Conservation (phyloP, 2,888 invertebrate species). For the Idaea biselata region DNA sequence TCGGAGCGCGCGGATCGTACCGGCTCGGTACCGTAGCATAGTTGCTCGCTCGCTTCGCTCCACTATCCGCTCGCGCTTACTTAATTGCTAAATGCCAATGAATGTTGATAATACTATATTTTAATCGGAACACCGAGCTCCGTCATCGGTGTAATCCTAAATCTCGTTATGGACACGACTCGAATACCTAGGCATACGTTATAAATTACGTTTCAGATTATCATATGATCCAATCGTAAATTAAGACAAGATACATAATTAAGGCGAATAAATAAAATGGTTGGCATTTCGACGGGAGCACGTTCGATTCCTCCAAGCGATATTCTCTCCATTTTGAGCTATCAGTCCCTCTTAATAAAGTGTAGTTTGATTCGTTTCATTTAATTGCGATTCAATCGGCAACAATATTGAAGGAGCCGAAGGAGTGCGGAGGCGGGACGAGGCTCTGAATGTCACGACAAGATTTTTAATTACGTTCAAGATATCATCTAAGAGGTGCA, state of each 20-base stretch:
- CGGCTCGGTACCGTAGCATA: slow-evolving; percentile 37
- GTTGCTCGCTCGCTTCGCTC: slow-evolving; percentile 46
- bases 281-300: slow-evolving; percentile 80
- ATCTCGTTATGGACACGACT: slow-evolving; percentile 77
- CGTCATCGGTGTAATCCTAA: slow-evolving; percentile 73
- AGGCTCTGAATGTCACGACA: slow-evolving; percentile 79
- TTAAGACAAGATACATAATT: slow-evolving; percentile 82
- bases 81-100: slow-evolving; percentile 76
- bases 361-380: slow-evolving; percentile 76
- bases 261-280: slow-evolving; percentile 81
- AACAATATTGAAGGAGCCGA: slow-evolving; percentile 75
- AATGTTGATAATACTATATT: slow-evolving; percentile 68
- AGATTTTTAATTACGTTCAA: slow-evolving; percentile 79
- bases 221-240: slow-evolving; percentile 81
- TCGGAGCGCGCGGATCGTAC: slow-evolving; percentile 67
- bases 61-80: slow-evolving; percentile 55
- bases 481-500: slow-evolving; percentile 77
- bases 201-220: slow-evolving; percentile 79
- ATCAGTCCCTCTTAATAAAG: slow-evolving; percentile 76
- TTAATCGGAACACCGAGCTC: slow-evolving; percentile 61
- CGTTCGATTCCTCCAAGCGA: slow-evolving; percentile 71
- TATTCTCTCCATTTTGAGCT: slow-evolving; percentile 73
- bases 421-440: slow-evolving; percentile 74
- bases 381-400: slow-evolving; percentile 80
- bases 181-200: slow-evolving; percentile 76